Base-by-base conservation (phyloP, 2,888 invertebrate species). In the Hydriomena furcata region DNA sequence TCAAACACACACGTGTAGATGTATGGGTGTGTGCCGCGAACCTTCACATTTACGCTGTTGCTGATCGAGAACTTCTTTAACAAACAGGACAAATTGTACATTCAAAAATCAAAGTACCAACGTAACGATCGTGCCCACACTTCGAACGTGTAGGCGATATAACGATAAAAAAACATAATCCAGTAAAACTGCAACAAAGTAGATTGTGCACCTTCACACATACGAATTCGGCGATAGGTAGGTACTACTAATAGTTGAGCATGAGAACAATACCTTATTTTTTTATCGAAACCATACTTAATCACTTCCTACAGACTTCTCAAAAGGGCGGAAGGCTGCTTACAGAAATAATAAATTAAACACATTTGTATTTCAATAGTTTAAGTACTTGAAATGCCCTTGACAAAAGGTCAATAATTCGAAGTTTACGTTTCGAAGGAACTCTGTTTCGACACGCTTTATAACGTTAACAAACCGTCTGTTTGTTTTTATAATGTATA, bases 321-420 rank as follows among this genome's bases (percentile, higher is more conserved):
- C 77, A 79, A 85, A 69, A 86, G 85, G 82, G 87, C 86, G 89
- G 89, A 88, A 89, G 84, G 82, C 79, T 81, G 82, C 74, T 83
- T 81, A 82, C 73, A 82, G 71, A 81, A 82, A 81, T 84, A 86
- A 82, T 82, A 83, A 82, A 84, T 86, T 82, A 85, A n/a, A 81
- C 81, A 73, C 77, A 66, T 78, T 76, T 76, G 71, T 76, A 73
- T 81, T 82, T 81, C 76, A 76, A 79, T 76, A 76, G 32, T 12
- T 42, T 25, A 35, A 51, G 71, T 72, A 59, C 57, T 49, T 65
- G 54, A 52, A 60, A 41, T 77, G 82, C 68, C 88, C 87, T 86
- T 84, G 84, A 66, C 60, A 57, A 73, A 82, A 89, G 87, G 88
- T 87, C 85, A 77, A n/a, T n/a, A n/a, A 78, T 77, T 73, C 65